These are phyloP conservation scores for Cephalotes varians DNA, from an alignment of 2,888 invertebrate species.

Conservation along the genomic window DNA sequence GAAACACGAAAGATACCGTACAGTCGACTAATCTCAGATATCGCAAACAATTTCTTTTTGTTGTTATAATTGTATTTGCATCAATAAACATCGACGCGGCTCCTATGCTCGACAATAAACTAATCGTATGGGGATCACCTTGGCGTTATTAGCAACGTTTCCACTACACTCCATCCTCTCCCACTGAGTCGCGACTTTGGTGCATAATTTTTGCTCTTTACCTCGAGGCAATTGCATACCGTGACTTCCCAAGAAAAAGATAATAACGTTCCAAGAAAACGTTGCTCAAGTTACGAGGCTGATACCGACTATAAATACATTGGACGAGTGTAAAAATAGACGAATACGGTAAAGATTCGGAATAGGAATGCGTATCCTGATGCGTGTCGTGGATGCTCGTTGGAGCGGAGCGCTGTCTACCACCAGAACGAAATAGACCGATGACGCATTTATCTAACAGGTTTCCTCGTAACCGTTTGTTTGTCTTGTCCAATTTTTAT, in stretches of 20 bases:
- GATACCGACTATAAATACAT: slow-evolving; percentile 42
- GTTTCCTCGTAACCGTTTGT: slow-evolving; percentile 33
- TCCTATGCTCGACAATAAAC: not conserved
- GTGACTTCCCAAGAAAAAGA: slow-evolving; percentile 20
- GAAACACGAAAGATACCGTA: too few relatives aligned
- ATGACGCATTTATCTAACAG: slow-evolving; percentile 50
- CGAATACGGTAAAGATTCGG: slow-evolving; percentile 27
- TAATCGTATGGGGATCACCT: not conserved
- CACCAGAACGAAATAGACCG: slow-evolving; percentile 35
- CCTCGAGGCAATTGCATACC: not conserved
- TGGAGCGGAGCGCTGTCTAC: slow-evolving; percentile 1
- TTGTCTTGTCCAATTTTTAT: slow-evolving; percentile 37
- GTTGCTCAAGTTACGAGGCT: slow-evolving; percentile 22
- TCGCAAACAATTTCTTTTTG: not conserved
- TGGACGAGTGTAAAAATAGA: slow-evolving; percentile 47
- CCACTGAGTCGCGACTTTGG: not conserved
- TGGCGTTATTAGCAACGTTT: slow-evolving; percentile 11
- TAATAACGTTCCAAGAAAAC: slow-evolving; percentile 26
- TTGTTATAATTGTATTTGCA: not conserved
- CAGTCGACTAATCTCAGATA: not conserved
- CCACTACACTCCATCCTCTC: not conserved
- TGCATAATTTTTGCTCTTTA: not conserved
- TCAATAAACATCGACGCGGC: not conserved
- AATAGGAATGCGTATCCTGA: slow-evolving; percentile 23
- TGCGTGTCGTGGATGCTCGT: not conserved